A percentile compares a stretch with the other conserved stretches of the same genome.
Conservation (phyloP, 2,797 vertebrate genomes). For the Lagodon rhomboides region DNA sequence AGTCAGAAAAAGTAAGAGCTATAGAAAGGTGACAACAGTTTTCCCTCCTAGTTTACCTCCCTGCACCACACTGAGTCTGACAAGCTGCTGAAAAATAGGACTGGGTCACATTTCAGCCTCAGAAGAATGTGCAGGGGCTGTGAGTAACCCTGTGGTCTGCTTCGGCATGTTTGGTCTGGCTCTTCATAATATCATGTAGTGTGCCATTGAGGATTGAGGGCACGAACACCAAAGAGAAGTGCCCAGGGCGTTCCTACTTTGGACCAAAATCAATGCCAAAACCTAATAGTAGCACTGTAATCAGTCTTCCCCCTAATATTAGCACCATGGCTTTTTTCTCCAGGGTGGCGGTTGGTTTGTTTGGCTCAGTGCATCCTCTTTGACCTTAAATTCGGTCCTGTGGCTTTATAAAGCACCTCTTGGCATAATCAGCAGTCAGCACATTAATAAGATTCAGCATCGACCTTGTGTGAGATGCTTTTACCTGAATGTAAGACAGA, state of each 20-base stretch:
- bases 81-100: slow-evolving; percentile 85
- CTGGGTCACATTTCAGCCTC: slow-evolving; percentile 80
- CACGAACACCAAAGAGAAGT: slow-evolving; percentile 79
- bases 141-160: slow-evolving; percentile 83
- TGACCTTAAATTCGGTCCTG: slow-evolving; percentile 70
- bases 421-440: slow-evolving; percentile 62
- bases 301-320: slow-evolving; percentile 80
- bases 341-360: slow-evolving; percentile 71
- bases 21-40: slow-evolving; percentile 84
- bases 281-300: slow-evolving; percentile 79
- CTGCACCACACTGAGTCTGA: slow-evolving; percentile 82
- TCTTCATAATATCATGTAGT: slow-evolving; percentile 79
- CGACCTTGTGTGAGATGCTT: slow-evolving; percentile 47
- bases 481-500: slow-evolving; percentile 36
- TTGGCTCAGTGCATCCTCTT: slow-evolving; percentile 71
- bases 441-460: slow-evolving; percentile 57
- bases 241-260: slow-evolving; percentile 78
- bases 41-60: slow-evolving; percentile 79
- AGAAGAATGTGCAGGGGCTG: slow-evolving; percentile 83
- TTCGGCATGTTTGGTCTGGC: slow-evolving; percentile 84
- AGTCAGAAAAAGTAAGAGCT: slow-evolving; percentile 71
- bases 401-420: slow-evolving; percentile 64
- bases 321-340: slow-evolving; percentile 72
- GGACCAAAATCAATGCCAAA: slow-evolving; percentile 72
- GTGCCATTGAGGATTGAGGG: slow-evolving; percentile 78